Evolutionary conservation across 1,140 invertebrate genomes (phyloP).

Genomic region (Atopsyche davidsoni): DNA sequence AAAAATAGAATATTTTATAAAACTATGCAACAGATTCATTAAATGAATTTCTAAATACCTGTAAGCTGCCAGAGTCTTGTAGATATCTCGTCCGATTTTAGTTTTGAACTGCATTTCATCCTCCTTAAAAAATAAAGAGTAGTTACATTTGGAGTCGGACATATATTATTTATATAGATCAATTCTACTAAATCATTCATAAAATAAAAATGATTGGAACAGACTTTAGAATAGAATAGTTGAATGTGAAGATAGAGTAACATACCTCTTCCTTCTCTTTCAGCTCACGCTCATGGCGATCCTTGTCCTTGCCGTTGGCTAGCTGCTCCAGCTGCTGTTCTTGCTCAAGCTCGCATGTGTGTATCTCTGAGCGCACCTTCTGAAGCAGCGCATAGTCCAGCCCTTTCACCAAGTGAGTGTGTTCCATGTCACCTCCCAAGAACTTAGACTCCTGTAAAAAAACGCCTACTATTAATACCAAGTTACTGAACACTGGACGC

Average conservation of each 20-base stretch:
- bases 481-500: no score
- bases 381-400: slow-evolving; percentile 98
- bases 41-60: slow-evolving; percentile 39
- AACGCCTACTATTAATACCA: no score
- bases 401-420: slow-evolving; percentile 99
- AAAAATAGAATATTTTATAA: slow-evolving; percentile 9
- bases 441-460: slow-evolving; percentile 86
- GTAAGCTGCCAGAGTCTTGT: slow-evolving; percentile 60
- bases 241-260: not conserved
- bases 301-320: slow-evolving; percentile 52
- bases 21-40: not conserved
- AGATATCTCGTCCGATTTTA: slow-evolving; percentile 68
- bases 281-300: slow-evolving; percentile 51
- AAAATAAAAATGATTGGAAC: no score
- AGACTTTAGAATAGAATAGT: no score
- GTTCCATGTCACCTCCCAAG: slow-evolving; percentile 99
- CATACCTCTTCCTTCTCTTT: slow-evolving; percentile 54
- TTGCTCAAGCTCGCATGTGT: slow-evolving; percentile 73
- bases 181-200: no score
- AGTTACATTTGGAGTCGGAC: no score
- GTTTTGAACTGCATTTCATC: slow-evolving; percentile 79
- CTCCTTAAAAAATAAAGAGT: slow-evolving; percentile 41
- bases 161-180: no score
- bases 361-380: slow-evolving; percentile 85
- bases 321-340: slow-evolving; percentile 77